Conservation (phyloP, 1,140 invertebrate species). For the Pygmarrhopalites habei region DNA sequence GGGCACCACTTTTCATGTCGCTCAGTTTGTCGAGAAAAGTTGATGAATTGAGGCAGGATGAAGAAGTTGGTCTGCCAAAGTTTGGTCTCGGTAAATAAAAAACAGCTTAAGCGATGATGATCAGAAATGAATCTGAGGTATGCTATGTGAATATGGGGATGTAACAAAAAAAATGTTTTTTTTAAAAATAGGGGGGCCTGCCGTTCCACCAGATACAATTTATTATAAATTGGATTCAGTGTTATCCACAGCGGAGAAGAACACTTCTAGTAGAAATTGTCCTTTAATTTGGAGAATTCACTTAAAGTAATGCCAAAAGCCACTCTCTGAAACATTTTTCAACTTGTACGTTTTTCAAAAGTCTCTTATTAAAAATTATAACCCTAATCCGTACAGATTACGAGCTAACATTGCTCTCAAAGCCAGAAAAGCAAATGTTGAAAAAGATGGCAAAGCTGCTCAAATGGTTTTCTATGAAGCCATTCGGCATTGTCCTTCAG, state of each 20-base stretch:
- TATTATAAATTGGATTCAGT: slow-evolving; percentile 37
- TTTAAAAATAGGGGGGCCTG: slow-evolving; percentile 30
- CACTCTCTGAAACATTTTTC: too few species aligned
- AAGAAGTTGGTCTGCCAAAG: slow-evolving; percentile 24
- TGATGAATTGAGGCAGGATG: slow-evolving; percentile 34
- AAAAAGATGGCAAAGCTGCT: slow-evolving; percentile 26
- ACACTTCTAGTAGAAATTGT: slow-evolving; percentile 25
- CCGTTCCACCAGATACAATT: slow-evolving; percentile 36
- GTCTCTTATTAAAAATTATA: too few species aligned
- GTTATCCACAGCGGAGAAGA: slow-evolving; percentile 27
- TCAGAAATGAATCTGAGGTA: neutral
- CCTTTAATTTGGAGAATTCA: slow-evolving; percentile 38
- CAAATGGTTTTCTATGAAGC: slow-evolving; percentile 28
- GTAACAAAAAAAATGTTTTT: too few species aligned
- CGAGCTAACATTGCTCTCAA: too few species aligned
- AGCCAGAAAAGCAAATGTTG: slow-evolving; percentile 1
- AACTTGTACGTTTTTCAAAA: too few species aligned
- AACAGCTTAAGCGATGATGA: neutral
- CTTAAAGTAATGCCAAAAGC: too few species aligned
- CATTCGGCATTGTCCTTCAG: slow-evolving; percentile 35
- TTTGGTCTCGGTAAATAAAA: slow-evolving; percentile 35
- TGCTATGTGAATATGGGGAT: too few species aligned
- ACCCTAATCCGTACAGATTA: too few species aligned
- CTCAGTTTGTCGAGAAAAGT: slow-evolving; percentile 29
- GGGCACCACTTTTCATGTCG: slow-evolving; percentile 36